phyloP scores from a whole-genome alignment of 2,888 invertebrate genomes.

The Drosophila pegasa region DNA sequence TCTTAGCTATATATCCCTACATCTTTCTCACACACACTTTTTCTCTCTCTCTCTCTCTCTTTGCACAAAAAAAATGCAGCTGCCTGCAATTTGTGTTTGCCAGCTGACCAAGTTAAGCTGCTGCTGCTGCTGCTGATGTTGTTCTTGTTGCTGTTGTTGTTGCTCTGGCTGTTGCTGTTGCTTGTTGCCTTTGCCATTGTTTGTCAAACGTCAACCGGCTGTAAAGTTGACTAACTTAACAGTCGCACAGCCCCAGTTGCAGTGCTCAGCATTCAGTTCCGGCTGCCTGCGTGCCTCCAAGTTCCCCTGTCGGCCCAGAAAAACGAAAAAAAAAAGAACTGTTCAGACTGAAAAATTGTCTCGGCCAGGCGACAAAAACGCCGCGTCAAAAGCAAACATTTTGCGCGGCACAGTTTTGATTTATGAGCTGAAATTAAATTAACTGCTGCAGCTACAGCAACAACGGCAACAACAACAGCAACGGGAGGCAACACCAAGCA shows the following conservation, averaged over 20 bases:
- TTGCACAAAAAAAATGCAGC: slow-evolving; percentile 33
- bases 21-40: not conserved
- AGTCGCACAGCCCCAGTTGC: slow-evolving; percentile 45
- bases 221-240: slow-evolving; percentile 67
- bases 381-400: slow-evolving; percentile 77
- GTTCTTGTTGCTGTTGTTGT: slow-evolving; percentile 20
- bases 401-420: slow-evolving; percentile 81
- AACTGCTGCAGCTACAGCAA: slow-evolving; percentile 69
- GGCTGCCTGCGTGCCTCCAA: slow-evolving; percentile 31
- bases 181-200: slow-evolving; percentile 61
- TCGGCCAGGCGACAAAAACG: slow-evolving; percentile 71
- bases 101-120: slow-evolving; percentile 49
- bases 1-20: not conserved
- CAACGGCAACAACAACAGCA: slow-evolving; percentile 39
- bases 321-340: slow-evolving; percentile 1
- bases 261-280: slow-evolving; percentile 38
- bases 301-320: slow-evolving; percentile 1
- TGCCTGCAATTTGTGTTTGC: slow-evolving; percentile 44
- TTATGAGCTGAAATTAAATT: slow-evolving; percentile 81
- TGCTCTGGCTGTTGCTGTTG: slow-evolving; percentile 14
- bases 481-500: slow-evolving; percentile 19
- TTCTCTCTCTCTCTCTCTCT: not conserved
- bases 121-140: slow-evolving; percentile 12
- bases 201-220: slow-evolving; percentile 74
- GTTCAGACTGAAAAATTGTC: slow-evolving; percentile 52